Conservation (phyloP, 92 coral and sea anemone species). For the Metridium senile region DNA sequence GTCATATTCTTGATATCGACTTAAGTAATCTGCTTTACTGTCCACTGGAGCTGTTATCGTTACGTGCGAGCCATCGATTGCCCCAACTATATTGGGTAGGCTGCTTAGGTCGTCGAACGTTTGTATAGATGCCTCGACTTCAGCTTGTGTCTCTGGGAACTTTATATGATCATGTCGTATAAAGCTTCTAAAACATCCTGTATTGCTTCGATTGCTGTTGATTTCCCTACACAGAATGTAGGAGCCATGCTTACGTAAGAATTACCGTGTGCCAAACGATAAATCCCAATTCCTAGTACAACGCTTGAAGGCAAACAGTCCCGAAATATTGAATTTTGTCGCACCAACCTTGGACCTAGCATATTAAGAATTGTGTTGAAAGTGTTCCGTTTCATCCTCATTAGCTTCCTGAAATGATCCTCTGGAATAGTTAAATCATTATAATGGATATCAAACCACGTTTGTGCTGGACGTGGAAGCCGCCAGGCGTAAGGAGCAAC, state of each 20-base stretch:
- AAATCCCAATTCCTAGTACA: background rate
- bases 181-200: background rate
- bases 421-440: background rate
- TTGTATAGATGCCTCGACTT: background rate
- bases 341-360: background rate
- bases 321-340: background rate
- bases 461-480: conserved; percentile 1
- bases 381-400: background rate
- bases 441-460: conserved; percentile 12
- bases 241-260: background rate
- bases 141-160: background rate
- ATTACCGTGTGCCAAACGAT: background rate
- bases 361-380: background rate
- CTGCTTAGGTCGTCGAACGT: background rate
- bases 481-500: conserved; percentile 23
- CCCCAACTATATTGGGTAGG: background rate
- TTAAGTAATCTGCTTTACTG: background rate
- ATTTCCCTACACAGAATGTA: background rate
- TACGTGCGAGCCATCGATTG: background rate
- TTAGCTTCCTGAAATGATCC: background rate
- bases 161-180: background rate
- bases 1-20: background rate
- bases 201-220: background rate
- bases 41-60: background rate
- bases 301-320: background rate